Evolutionary conservation across 64 coral and sea anemone genomes (phyloP).

Genomic region (Orbicella faveolata): DNA sequence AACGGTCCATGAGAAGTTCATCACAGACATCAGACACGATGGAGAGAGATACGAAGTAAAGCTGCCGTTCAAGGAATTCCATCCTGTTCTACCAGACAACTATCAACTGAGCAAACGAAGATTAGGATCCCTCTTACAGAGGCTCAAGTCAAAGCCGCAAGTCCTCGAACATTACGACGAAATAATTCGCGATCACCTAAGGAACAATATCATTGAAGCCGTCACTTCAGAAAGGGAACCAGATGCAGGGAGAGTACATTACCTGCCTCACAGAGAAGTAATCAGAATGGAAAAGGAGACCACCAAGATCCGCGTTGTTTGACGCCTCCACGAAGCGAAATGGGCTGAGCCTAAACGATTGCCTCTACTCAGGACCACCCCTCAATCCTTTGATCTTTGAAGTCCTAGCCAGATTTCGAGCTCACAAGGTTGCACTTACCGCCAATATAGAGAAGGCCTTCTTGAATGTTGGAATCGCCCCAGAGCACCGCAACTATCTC

Average conservation of each 20-base stretch:
- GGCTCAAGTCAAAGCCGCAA: no score
- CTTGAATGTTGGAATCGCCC: conserved; percentile 3
- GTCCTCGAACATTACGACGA: no score
- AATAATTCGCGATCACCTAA: not conserved
- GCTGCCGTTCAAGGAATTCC: no score
- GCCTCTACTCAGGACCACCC: not conserved
- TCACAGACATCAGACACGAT: no score
- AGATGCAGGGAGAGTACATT: not conserved
- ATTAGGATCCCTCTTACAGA: no score
- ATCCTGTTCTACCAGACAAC: no score
- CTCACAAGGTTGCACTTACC: not conserved
- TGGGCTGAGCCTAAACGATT: not conserved
- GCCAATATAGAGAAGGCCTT: conserved; percentile 26
- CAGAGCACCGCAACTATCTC: conserved; percentile 38
- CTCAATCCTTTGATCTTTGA: conserved; percentile 10
- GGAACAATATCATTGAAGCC: not conserved
- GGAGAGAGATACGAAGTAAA: no score
- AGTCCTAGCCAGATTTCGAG: not conserved
- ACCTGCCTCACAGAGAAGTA: conserved; percentile 16
- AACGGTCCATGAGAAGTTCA: no score
- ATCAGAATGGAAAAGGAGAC: conserved; percentile 6
- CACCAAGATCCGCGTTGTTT: not conserved
- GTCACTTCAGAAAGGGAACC: not conserved
- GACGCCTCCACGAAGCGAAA: not conserved
- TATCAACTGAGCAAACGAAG: no score